These are phyloP conservation scores for Natator depressus DNA, from an alignment of 2,113 vertebrate species.

Conservation along the genomic window DNA sequence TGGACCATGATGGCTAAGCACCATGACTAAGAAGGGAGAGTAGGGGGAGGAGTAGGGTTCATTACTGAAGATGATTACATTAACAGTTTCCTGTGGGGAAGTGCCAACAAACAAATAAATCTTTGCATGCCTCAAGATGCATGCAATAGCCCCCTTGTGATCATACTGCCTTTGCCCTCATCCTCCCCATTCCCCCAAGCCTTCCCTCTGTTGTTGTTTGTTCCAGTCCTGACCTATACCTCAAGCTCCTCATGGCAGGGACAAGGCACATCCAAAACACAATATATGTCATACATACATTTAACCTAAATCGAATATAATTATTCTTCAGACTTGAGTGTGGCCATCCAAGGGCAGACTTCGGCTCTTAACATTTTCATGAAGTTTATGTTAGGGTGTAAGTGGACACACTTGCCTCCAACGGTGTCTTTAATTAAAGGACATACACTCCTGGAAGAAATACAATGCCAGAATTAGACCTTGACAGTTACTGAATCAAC, in stretches of 20 bases:
- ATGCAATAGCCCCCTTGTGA: constrained; percentile 7
- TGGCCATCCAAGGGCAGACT: constrained; percentile 30
- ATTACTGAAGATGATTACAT: not conserved
- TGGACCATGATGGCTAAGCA: not conserved
- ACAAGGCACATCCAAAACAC: not conserved
- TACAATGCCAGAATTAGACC: not conserved
- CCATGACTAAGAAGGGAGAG: not conserved
- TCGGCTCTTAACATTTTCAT: constrained; percentile 39
- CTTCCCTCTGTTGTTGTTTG: not conserved
- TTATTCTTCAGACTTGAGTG: not conserved
- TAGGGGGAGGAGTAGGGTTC: not conserved
- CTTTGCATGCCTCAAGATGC: not conserved
- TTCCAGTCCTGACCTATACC: not conserved
- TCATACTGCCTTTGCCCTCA: not conserved
- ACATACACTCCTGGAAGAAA: constrained; percentile 9
- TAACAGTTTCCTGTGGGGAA: not conserved
- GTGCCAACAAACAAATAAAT: not conserved
- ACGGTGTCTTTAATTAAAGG: constrained; percentile 34
- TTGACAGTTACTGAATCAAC: not conserved
- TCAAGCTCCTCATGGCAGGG: not conserved
- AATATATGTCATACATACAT: not conserved
- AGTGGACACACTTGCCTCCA: constrained; percentile 2
- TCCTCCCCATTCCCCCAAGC: not conserved
- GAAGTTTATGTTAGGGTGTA: constrained; percentile 33
- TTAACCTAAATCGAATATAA: constrained; percentile 24